These are phyloP conservation scores for Sinhomidia bicolor DNA, from an alignment of 2,888 invertebrate genomes.

Conservation along the genomic window DNA sequence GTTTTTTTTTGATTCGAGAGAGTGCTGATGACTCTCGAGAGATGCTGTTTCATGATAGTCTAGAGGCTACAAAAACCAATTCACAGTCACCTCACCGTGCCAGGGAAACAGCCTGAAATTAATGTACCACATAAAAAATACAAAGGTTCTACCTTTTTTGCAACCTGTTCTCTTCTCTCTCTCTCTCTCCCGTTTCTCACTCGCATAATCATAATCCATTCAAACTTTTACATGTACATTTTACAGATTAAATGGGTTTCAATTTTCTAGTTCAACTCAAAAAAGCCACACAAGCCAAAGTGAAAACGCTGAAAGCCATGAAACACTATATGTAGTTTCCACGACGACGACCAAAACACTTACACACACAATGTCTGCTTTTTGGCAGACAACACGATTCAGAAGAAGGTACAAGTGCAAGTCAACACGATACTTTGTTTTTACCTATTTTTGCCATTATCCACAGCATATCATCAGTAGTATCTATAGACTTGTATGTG, in stretches of 20 bases:
- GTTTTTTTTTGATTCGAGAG: too few relatives aligned
- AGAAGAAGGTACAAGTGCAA: too few relatives aligned
- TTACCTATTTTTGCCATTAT: too few relatives aligned
- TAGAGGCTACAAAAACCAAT: conserved; percentile 53
- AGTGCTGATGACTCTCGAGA: neutral
- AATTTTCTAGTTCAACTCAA: neutral
- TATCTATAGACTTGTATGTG: neutral
- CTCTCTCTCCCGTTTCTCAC: neutral
- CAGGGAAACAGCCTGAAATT: conserved; percentile 34
- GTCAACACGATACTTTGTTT: too few relatives aligned
- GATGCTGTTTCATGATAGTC: conserved; percentile 45
- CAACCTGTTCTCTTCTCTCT: conserved; percentile 26
- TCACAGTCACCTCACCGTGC: conserved; percentile 52
- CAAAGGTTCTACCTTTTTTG: conserved; percentile 38
- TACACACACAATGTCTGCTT: neutral
- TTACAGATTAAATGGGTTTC: conserved; percentile 7
- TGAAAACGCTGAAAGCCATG: conserved; percentile 30
- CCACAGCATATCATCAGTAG: conserved; percentile 13
- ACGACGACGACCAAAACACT: neutral
- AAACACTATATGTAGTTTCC: conserved; percentile 9
- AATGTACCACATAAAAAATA: conserved; percentile 22
- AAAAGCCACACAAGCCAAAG: conserved; percentile 36
- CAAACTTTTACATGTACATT: conserved; percentile 11
- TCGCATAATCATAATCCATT: conserved; percentile 24
- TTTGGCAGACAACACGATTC: neutral